Percentiles rank a stretch among this genome's conserved stretches.
phyloP scores from a whole-genome alignment of 2,113 vertebrate genomes.

The Lepus americanus region DNA sequence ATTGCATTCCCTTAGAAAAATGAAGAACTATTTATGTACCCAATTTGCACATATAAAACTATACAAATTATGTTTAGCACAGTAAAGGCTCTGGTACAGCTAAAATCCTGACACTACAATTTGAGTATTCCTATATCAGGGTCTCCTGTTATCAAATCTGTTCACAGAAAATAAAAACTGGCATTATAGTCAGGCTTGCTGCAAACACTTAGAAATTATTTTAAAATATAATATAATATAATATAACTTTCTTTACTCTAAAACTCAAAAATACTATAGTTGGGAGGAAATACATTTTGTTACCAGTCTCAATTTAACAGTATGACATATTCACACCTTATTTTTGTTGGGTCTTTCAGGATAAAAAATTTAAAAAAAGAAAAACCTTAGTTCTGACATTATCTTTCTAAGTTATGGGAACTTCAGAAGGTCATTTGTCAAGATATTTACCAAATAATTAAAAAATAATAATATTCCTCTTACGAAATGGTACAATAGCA shows the following conservation, averaged over 20 bases:
- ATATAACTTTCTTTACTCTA: conserved; percentile 79
- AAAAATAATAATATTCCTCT: conserved; percentile 79
- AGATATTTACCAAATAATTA: conserved; percentile 80
- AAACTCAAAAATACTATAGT: conserved; percentile 77
- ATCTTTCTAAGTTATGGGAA: conserved; percentile 72
- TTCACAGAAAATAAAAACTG: conserved; percentile 80
- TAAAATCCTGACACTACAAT: conserved; percentile 73
- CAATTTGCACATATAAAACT: conserved; percentile 85
- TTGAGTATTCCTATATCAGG: conserved; percentile 71
- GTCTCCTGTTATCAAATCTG: conserved; percentile 78
- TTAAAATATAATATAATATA: conserved; percentile 82
- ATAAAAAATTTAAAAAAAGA: conserved; percentile 21
- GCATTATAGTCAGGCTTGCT: conserved; percentile 73
- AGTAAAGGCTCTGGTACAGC: conserved; percentile 79
- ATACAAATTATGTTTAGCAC: conserved; percentile 82
- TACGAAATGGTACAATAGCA: conserved; percentile 80
- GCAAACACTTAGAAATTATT: conserved; percentile 76
- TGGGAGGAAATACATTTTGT: conserved; percentile 64
- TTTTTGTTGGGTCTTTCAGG: conserved; percentile 60
- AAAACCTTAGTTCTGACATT: conserved; percentile 67
- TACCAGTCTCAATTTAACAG: conserved; percentile 69
- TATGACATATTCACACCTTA: conserved; percentile 65
- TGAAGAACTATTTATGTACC: conserved; percentile 81
- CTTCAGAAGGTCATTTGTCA: conserved; percentile 71
- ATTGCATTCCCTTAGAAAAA: conserved; percentile 86